phyloP scores from a whole-genome alignment of 2,797 vertebrate species.

The Hippopotamyrus pictus region DNA sequence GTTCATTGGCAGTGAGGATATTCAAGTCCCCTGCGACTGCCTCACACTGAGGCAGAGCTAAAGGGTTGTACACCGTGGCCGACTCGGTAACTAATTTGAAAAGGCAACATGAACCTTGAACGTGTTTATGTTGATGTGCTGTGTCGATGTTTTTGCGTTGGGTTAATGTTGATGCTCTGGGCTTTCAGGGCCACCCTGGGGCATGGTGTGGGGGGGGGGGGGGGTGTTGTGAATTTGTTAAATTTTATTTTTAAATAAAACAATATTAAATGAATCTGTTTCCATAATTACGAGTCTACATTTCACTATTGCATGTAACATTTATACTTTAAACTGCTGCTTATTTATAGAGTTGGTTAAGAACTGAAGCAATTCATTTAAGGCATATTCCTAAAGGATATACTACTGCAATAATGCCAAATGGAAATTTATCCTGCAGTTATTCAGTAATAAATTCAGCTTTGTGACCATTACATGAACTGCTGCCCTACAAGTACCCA shows the following conservation, averaged over 20 bases:
- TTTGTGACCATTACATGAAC: conserved; percentile 2
- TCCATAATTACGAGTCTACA: background rate
- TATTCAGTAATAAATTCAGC: background rate
- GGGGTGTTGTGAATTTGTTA: background rate
- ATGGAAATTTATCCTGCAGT: background rate
- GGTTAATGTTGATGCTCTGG: background rate
- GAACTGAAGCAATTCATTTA: background rate
- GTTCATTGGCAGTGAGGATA: background rate
- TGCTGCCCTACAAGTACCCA: background rate
- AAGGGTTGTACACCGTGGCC: background rate
- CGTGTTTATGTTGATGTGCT: too few relatives aligned
- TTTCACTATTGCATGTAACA: background rate
- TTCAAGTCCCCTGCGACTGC: background rate
- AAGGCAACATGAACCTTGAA: background rate
- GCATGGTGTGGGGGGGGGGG: background rate
- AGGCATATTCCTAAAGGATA: background rate
- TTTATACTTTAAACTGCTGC: background rate
- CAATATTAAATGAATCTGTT: background rate
- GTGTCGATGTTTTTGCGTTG: background rate
- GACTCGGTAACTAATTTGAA: background rate
- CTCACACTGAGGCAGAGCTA: background rate
- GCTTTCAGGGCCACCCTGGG: background rate
- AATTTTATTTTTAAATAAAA: background rate
- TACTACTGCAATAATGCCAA: background rate
- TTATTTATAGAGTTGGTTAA: background rate